These are phyloP conservation scores for Micronisus gabar DNA, from an alignment of 2,113 vertebrate genomes.

Conservation along the genomic window DNA sequence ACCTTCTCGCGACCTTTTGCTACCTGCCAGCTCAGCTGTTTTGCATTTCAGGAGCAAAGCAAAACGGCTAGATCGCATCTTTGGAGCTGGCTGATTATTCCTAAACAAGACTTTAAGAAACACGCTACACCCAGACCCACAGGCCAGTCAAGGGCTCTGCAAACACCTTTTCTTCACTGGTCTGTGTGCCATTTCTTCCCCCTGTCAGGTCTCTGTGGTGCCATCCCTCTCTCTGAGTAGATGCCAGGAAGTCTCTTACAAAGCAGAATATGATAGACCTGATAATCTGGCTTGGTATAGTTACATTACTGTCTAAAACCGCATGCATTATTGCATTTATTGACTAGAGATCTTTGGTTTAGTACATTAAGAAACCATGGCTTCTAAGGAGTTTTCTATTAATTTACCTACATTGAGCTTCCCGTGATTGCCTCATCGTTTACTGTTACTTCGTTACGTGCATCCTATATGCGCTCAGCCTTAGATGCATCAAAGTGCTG, in stretches of 20 bases:
- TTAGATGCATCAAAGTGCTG: neutral
- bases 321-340: neutral
- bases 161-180: neutral
- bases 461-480: neutral
- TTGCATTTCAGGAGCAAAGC: neutral
- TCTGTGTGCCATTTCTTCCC: neutral
- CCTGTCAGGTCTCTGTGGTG: neutral
- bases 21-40: neutral
- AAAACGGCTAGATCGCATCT: neutral
- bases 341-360: neutral
- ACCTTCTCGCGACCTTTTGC: neutral
- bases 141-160: neutral
- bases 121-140: neutral
- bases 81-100: rapidly evolving
- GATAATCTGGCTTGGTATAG: neutral
- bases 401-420: conserved; percentile 26
- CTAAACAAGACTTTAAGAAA: neutral
- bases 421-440: neutral
- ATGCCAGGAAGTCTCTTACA: neutral
- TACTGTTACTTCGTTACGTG: neutral
- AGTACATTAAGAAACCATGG: conserved; percentile 28
- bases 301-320: neutral
- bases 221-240: neutral
- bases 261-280: neutral
- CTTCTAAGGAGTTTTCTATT: conserved; percentile 27